A percentile compares a stretch with the other conserved stretches of the same genome.
These are phyloP conservation scores for Diabrotica balteata DNA, from an alignment of 2,888 invertebrate species.

Conservation along the genomic window DNA sequence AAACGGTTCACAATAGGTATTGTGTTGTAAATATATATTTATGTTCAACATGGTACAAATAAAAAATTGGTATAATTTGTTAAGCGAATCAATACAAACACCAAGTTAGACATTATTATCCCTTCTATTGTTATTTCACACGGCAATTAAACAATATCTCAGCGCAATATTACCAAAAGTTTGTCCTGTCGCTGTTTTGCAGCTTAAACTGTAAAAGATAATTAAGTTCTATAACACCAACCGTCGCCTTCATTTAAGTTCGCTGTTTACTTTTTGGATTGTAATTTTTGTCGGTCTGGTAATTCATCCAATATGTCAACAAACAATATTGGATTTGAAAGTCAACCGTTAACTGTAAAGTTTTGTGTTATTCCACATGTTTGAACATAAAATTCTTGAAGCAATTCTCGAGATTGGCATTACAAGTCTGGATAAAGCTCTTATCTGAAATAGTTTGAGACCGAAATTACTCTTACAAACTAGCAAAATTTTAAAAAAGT, in stretches of 20 bases:
- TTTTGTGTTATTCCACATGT: slow-evolving; percentile 22
- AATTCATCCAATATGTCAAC: slow-evolving; percentile 15
- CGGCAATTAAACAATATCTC: too few relatives aligned
- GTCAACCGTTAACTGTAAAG: slow-evolving; percentile 17
- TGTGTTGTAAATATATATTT: too few relatives aligned
- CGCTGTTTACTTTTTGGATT: slow-evolving; percentile 6
- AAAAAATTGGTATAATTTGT: too few relatives aligned
- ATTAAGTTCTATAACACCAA: too few relatives aligned
- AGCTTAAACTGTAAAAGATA: too few relatives aligned
- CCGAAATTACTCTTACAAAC: slow-evolving; percentile 18
- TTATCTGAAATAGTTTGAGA: slow-evolving; percentile 19
- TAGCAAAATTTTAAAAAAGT: slow-evolving; percentile 14
- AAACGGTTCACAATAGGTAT: too few relatives aligned
- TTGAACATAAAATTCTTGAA: slow-evolving; percentile 16
- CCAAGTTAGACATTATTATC: too few relatives aligned
- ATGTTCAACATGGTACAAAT: too few relatives aligned
- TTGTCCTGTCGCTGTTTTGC: too few relatives aligned
- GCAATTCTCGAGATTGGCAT: slow-evolving; percentile 13
- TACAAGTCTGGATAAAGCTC: slow-evolving; percentile 14
- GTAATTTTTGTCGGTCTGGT: slow-evolving; percentile 3
- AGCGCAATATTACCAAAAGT: too few relatives aligned
- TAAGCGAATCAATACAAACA: too few relatives aligned
- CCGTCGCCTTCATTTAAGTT: background rate
- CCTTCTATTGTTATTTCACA: too few relatives aligned
- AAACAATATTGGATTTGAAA: slow-evolving; percentile 15